Evolutionary conservation across 2,113 vertebrate species (phyloP).

Genomic region (Mionectes macconnelli): DNA sequence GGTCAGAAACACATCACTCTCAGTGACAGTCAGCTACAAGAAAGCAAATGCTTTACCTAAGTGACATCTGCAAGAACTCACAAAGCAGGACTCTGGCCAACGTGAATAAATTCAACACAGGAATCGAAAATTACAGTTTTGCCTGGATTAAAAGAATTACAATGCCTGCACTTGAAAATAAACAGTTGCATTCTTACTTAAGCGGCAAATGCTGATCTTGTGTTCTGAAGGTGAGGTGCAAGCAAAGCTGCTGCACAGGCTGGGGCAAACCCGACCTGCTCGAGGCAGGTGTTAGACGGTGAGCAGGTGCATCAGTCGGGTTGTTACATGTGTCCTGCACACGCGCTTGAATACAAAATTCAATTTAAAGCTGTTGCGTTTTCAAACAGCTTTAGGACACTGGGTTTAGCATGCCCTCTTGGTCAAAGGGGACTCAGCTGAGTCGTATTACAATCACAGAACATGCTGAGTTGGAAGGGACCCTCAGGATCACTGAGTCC

Average conservation of each 20-base stretch:
- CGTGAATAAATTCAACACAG: rapidly evolving
- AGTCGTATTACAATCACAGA: neutral
- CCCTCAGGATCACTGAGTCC: too few species aligned
- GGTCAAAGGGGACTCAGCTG: neutral
- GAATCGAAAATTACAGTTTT: neutral
- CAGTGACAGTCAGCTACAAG: neutral
- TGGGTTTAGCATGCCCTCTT: neutral
- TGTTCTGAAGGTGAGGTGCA: neutral
- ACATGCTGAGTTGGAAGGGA: neutral
- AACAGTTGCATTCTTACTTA: neutral
- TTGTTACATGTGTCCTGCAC: rapidly evolving
- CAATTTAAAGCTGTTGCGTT: neutral
- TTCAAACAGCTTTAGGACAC: neutral
- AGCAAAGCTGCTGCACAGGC: neutral
- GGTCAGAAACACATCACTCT: neutral
- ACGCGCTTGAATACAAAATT: neutral
- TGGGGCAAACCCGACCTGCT: neutral
- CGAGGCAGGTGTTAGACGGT: neutral
- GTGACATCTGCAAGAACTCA: neutral
- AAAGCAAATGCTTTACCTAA: neutral
- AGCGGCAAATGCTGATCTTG: neutral
- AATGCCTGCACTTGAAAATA: neutral
- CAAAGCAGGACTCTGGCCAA: neutral
- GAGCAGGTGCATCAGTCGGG: neutral
- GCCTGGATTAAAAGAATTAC: neutral